Conservation (phyloP, 2,113 vertebrate genomes). For the Candoia aspera region DNA sequence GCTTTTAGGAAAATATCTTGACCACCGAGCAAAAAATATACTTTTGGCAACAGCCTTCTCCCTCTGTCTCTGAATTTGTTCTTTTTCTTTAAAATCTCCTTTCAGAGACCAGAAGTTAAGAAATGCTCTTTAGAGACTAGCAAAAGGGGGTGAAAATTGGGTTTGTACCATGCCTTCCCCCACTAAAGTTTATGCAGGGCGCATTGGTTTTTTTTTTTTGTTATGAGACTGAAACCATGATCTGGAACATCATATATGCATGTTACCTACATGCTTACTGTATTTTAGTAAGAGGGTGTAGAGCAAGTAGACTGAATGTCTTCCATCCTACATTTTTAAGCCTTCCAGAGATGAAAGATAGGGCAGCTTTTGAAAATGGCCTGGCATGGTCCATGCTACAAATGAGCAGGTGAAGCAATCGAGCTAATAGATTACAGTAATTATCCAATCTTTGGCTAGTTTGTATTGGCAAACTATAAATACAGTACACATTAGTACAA, state of each 20-base stretch:
- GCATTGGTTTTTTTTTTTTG: slow-evolving; percentile 75
- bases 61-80: not conserved
- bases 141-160: slow-evolving; percentile 64
- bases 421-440: slow-evolving; percentile 89
- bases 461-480: slow-evolving; percentile 90
- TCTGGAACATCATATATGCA: slow-evolving; percentile 66
- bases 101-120: slow-evolving; percentile 43
- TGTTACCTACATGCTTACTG: slow-evolving; percentile 24
- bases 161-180: slow-evolving; percentile 64
- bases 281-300: slow-evolving; percentile 64
- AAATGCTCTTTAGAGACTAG: slow-evolving; percentile 68
- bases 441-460: slow-evolving; percentile 89
- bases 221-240: slow-evolving; percentile 73
- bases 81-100: slow-evolving; percentile 18
- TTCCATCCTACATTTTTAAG: slow-evolving; percentile 71
- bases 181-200: slow-evolving; percentile 67
- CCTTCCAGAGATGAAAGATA: slow-evolving; percentile 83
- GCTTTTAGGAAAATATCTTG: slow-evolving; percentile 52
- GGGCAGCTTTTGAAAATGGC: slow-evolving; percentile 78
- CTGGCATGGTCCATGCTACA: slow-evolving; percentile 81
- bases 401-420: slow-evolving; percentile 82
- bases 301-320: slow-evolving; percentile 61
- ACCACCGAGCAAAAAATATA: slow-evolving; percentile 45
- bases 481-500: slow-evolving; percentile 88
- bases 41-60: slow-evolving; percentile 14